Conservation (phyloP, 2,888 invertebrate species). For the Napeogenes inachia region DNA sequence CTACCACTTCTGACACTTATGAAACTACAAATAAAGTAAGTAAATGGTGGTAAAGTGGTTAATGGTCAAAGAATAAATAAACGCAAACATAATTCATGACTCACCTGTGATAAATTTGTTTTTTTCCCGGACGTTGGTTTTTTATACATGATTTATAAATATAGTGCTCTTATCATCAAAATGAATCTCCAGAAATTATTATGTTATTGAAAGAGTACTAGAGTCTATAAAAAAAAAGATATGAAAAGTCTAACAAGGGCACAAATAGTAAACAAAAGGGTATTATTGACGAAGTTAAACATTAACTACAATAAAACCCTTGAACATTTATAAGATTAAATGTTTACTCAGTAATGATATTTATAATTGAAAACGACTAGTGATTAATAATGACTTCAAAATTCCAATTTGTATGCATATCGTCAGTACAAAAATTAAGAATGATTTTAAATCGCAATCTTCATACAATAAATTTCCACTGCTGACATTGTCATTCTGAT, state of each 20-base stretch:
- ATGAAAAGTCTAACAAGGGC: background rate
- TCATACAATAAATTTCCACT: background rate
- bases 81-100: constrained; percentile 63
- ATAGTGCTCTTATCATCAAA: background rate
- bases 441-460: background rate
- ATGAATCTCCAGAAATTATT: background rate
- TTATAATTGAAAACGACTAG: no score
- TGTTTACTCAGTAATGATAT: no score
- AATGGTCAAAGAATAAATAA: constrained; percentile 6
- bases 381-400: no score
- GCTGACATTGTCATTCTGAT: background rate
- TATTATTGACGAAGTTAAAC: background rate
- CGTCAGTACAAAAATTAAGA: background rate
- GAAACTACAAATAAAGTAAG: background rate
- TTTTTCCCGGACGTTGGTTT: constrained; percentile 58
- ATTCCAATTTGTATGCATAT: no score
- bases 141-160: constrained; percentile 49
- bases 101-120: constrained; percentile 71
- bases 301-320: background rate
- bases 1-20: no score
- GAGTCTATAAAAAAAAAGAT: background rate
- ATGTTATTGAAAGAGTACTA: background rate
- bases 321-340: no score
- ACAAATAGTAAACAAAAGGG: background rate
- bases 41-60: background rate